Percentiles rank a stretch among this genome's conserved stretches.
Evolutionary conservation across 2,113 vertebrate species (phyloP).

Genomic region (Motacilla tschutschensis): DNA sequence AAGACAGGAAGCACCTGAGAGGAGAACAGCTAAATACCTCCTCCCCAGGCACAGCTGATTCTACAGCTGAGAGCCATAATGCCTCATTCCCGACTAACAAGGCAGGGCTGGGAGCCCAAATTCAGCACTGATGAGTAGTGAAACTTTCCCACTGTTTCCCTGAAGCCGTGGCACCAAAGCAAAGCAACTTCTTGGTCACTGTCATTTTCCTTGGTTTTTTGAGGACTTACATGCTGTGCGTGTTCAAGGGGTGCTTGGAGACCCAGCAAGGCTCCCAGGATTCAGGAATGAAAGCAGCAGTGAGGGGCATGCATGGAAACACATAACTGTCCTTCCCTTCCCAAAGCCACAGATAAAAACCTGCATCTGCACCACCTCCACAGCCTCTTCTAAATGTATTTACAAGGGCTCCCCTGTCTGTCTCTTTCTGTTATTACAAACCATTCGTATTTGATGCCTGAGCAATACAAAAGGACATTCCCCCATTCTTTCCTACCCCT

Average conservation of each 20-base stretch:
- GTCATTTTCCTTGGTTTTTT: background rate
- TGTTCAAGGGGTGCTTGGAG: fast-evolving
- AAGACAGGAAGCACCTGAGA: fast-evolving
- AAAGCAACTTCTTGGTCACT: background rate
- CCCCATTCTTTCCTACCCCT: background rate
- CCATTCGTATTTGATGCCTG: background rate
- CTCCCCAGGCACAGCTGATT: background rate
- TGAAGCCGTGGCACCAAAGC: background rate
- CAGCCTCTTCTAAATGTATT: background rate
- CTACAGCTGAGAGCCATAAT: background rate
- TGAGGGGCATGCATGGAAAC: fast-evolving
- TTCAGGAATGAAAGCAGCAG: background rate
- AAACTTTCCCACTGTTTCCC: background rate
- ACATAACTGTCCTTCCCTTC: background rate
- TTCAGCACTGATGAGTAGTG: background rate
- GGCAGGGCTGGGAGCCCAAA: background rate
- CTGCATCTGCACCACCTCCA: background rate
- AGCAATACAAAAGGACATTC: background rate
- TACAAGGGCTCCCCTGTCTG: slow-evolving; percentile 46
- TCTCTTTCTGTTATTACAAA: slow-evolving; percentile 41
- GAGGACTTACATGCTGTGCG: fast-evolving
- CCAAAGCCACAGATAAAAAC: background rate
- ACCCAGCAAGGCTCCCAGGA: background rate
- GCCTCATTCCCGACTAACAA: background rate
- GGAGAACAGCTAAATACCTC: background rate